Percentiles rank a stretch among this genome's conserved stretches.
Evolutionary conservation across 2,888 invertebrate genomes (phyloP).

Genomic region (Sipha maydis): DNA sequence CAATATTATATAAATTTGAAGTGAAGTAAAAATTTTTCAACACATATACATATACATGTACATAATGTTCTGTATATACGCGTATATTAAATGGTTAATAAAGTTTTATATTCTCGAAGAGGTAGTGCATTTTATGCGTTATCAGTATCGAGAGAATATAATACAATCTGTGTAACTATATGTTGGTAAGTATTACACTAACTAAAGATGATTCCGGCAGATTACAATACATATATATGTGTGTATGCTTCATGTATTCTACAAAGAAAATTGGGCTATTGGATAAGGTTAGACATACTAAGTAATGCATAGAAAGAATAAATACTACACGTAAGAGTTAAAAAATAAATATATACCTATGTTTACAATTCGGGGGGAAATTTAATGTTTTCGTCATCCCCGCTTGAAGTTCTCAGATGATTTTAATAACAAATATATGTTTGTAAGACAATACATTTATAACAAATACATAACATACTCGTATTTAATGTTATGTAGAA

Average conservation of each 20-base stretch:
- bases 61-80: background rate
- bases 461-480: background rate
- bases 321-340: constrained; percentile 42
- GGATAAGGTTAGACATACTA: constrained; percentile 30
- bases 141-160: constrained; percentile 45
- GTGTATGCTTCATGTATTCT: too few species aligned
- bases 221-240: background rate
- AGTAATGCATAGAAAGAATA: constrained; percentile 6
- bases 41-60: background rate
- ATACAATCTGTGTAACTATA: constrained; percentile 23
- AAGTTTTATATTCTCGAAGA: constrained; percentile 52
- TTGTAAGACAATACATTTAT: background rate
- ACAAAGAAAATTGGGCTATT: constrained; percentile 30
- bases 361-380: background rate
- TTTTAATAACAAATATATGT: background rate
- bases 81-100: constrained; percentile 43
- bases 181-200: constrained; percentile 18
- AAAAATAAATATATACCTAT: background rate
- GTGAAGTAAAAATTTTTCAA: constrained; percentile 36
- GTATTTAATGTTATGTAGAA: background rate
- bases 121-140: constrained; percentile 47
- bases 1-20: background rate
- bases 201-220: constrained; percentile 56
- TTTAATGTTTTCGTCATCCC: constrained; percentile 32
- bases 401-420: background rate